Conservation (phyloP, 2,797 vertebrate species). For the Sebastiscus tertius region DNA sequence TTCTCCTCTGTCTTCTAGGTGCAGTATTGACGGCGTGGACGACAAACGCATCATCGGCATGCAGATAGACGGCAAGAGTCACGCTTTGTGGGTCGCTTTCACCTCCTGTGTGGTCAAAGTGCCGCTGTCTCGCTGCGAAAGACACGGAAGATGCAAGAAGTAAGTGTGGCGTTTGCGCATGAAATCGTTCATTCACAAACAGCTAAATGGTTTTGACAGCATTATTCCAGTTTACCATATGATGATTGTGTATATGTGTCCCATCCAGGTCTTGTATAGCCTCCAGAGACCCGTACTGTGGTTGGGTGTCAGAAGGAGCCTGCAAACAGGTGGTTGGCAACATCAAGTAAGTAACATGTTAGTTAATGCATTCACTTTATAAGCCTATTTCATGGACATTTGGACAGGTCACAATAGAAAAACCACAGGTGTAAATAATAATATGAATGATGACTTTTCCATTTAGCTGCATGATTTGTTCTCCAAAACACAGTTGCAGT, state of each 20-base stretch:
- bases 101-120: slow-evolving; percentile 95
- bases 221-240: background rate
- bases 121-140: slow-evolving; percentile 93
- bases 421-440: background rate
- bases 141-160: slow-evolving; percentile 95
- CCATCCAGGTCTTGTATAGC: slow-evolving; percentile 93
- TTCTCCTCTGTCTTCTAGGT: slow-evolving; percentile 78
- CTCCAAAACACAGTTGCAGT: background rate
- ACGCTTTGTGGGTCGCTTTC: slow-evolving; percentile 91
- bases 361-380: slow-evolving; percentile 52
- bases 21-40: slow-evolving; percentile 93
- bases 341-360: slow-evolving; percentile 91
- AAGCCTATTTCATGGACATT: background rate
- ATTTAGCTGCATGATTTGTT: background rate
- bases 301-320: slow-evolving; percentile 91
- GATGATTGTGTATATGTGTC: slow-evolving; percentile 29
- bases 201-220: background rate
- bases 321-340: slow-evolving; percentile 88
- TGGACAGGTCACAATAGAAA: background rate
- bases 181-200: background rate
- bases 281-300: slow-evolving; percentile 97
- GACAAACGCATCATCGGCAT: slow-evolving; percentile 95
- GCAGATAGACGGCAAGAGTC: slow-evolving; percentile 91
- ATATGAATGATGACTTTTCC: background rate
- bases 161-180: slow-evolving; percentile 63